A percentile compares a stretch with the other conserved stretches of the same genome.
These are phyloP conservation scores for Cordilura impudica DNA, from an alignment of 2,888 invertebrate species.

Conservation along the genomic window DNA sequence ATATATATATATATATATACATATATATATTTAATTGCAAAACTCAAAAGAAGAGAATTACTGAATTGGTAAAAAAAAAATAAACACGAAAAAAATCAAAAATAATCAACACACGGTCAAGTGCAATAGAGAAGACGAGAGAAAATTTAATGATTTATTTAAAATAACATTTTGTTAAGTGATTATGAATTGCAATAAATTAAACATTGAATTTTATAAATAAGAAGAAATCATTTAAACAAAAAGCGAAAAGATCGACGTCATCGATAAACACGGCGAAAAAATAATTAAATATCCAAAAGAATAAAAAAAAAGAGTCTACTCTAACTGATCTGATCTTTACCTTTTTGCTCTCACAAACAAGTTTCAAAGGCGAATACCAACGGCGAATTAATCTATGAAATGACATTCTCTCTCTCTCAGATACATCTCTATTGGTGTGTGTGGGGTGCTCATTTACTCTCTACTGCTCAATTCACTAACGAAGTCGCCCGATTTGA, in stretches of 20 bases:
- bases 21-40: not conserved
- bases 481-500: slow-evolving; percentile 21
- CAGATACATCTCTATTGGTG: not conserved
- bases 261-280: slow-evolving; percentile 57
- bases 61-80: not conserved
- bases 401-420: not conserved
- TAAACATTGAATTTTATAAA: slow-evolving; percentile 28
- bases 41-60: too few relatives aligned
- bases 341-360: slow-evolving; percentile 10
- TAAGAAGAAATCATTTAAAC: slow-evolving; percentile 9
- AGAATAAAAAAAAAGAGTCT: slow-evolving; percentile 2
- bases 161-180: too few relatives aligned
- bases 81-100: not conserved
- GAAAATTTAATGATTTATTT: not conserved
- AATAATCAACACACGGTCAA: not conserved
- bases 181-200: slow-evolving; percentile 22
- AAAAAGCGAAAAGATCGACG: slow-evolving; percentile 45
- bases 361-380: not conserved
- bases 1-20: not conserved
- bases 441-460: not conserved
- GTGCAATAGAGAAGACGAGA: not conserved
- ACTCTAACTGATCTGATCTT: too few relatives aligned
- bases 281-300: slow-evolving; percentile 23
- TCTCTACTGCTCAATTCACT: not conserved
- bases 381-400: slow-evolving; percentile 42